Base-by-base conservation (phyloP, 2,888 invertebrate species). In the Sinelater perroti region DNA sequence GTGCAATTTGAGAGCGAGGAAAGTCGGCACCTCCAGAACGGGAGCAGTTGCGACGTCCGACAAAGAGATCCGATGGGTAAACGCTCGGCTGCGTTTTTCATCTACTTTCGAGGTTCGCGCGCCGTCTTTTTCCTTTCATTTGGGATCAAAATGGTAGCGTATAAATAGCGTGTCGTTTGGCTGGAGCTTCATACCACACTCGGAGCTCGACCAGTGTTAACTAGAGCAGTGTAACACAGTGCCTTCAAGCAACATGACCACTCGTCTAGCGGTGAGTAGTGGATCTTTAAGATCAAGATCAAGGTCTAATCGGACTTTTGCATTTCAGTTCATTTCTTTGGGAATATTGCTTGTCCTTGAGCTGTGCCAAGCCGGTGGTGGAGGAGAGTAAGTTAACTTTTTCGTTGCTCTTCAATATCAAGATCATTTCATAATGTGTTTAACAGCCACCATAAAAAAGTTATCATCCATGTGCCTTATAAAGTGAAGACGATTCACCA, bases 401-500 rank as follows among this genome's bases (percentile, higher is more conserved):
- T n/a, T n/a, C n/a, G n/a, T n/a, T n/a, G n/a, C n/a, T 24, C 24
- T 24, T 24, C 24, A 24, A 24, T 24, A 24, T 6, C 8, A 24
- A 6, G 5, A 6, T 24, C 24, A 24, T 24, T 24, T 28, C 10
- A n/a, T 10, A n/a, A n/a, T n/a, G n/a, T n/a, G n/a, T n/a, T n/a
- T n/a, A n/a, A n/a, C n/a, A 28, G 28, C 54, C 66, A 60, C 24
- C 86, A 87, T 75, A 87, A 87, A 70, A 89, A 88, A 70, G 87
- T 90, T 63, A 82, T 90, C 69, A 90, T 91, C 74, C 90, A 91
- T 78, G 89, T 91, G 44, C 91, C 91, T 1, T 82, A 88, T 74
- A 87, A 87, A 75, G 83, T 91, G 64, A 89, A 91, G 72, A 87
- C 87, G 62, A 85, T 88, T 69, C 88, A 90, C 68, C 90, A 90